Percentiles rank a stretch among this genome's conserved stretches.
These are phyloP conservation scores for Tangara arthus DNA, from an alignment of 2,797 vertebrate genomes.

Conservation along the genomic window DNA sequence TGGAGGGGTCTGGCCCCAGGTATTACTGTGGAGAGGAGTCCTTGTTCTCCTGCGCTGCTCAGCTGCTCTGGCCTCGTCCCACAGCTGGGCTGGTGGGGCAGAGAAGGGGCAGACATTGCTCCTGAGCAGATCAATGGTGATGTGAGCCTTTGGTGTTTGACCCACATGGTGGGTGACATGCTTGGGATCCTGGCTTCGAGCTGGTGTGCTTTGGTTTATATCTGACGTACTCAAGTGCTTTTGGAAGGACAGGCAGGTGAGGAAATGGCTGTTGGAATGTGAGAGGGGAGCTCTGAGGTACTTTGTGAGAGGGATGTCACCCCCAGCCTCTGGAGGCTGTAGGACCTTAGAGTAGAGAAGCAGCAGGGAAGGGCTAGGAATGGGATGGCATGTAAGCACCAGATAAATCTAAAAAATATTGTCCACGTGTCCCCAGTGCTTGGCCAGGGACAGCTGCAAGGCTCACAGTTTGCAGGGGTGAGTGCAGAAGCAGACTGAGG, in stretches of 20 bases:
- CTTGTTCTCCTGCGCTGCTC: not conserved
- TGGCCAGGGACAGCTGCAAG: not conserved
- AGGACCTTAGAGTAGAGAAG: not conserved
- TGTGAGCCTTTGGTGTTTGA: rapidly evolving
- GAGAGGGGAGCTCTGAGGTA: not conserved
- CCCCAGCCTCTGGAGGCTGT: not conserved
- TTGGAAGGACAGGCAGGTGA: not conserved
- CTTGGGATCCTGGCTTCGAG: not conserved
- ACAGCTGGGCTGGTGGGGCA: not conserved
- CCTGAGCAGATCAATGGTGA: rapidly evolving
- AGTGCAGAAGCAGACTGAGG: not conserved
- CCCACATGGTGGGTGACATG: not conserved
- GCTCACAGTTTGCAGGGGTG: not conserved
- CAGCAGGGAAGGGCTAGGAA: not conserved
- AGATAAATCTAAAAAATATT: not conserved
- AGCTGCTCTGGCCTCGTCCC: not conserved
- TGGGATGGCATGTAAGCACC: not conserved
- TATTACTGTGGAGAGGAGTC: not conserved
- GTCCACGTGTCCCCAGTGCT: not conserved
- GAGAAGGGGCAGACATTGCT: not conserved
- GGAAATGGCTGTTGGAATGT: not conserved
- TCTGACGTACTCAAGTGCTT: not conserved
- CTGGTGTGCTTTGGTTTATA: not conserved
- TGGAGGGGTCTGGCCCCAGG: not conserved
- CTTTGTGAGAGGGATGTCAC: not conserved